phyloP scores from a whole-genome alignment of 2,113 vertebrate genomes.

The Tenebrosternarchus preto region DNA sequence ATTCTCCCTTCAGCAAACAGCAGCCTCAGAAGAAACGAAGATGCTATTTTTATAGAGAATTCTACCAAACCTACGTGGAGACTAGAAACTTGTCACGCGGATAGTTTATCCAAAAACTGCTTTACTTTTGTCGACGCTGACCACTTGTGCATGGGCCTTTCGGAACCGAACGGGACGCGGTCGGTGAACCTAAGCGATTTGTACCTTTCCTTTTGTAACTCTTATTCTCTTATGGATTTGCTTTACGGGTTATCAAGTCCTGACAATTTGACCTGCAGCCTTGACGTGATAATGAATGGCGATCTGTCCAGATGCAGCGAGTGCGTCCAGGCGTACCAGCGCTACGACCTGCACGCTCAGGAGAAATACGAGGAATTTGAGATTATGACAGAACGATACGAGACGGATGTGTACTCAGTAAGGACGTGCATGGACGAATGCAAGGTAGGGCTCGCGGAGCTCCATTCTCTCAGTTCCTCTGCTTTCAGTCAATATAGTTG shows the following conservation, averaged over 20 bases:
- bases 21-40: constrained; percentile 73
- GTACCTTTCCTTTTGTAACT: constrained; percentile 99
- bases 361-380: constrained; percentile 97
- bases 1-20: constrained; percentile 60
- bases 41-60: constrained; percentile 85
- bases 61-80: constrained; percentile 82
- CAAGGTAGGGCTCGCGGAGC: constrained; percentile 84
- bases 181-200: constrained; percentile 87
- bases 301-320: constrained; percentile 80
- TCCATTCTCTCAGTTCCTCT: constrained; percentile 5
- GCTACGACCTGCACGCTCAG: constrained; percentile 90
- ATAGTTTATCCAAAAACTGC: constrained; percentile 85
- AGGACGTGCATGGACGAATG: constrained; percentile 96
- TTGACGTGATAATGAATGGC: constrained; percentile 74
- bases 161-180: constrained; percentile 61
- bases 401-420: constrained; percentile 93
- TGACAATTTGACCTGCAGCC: constrained; percentile 89
- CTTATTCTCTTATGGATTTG: constrained; percentile 98
- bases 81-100: constrained; percentile 84
- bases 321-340: constrained; percentile 90
- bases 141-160: constrained; percentile 84
- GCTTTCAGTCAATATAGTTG: background rate
- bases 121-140: constrained; percentile 87
- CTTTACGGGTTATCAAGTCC: constrained; percentile 88
- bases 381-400: constrained; percentile 90